Conservation (phyloP, 2,797 vertebrate species). For the Melopsittacus undulatus region DNA sequence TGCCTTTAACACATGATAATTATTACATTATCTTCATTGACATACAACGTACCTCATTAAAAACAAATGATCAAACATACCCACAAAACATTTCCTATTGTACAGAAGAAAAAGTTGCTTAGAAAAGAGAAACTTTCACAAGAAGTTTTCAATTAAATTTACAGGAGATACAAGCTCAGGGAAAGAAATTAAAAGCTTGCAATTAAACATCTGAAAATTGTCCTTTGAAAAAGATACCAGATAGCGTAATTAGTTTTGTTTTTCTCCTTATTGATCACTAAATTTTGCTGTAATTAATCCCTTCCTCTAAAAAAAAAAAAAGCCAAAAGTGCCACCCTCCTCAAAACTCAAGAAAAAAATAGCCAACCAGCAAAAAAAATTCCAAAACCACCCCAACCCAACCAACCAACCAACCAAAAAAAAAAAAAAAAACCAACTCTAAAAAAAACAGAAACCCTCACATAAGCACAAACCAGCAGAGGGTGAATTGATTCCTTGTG, state of each 20-base stretch:
- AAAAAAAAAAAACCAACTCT: not conserved
- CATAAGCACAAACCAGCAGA: not conserved
- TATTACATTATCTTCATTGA: not conserved
- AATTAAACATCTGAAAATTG: not conserved
- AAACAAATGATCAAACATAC: not conserved
- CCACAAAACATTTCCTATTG: not conserved
- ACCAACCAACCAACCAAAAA: not conserved
- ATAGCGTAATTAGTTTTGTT: not conserved
- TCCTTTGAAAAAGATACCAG: not conserved
- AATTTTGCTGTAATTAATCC: not conserved
- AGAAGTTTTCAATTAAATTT: not conserved
- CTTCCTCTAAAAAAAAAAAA: not conserved
- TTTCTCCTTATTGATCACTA: not conserved
- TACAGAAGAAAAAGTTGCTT: not conserved
- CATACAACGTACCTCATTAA: fast-evolving
- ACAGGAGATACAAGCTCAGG: not conserved
- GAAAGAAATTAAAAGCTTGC: not conserved
- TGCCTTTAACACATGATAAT: not conserved
- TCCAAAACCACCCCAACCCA: not conserved
- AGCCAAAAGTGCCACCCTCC: fast-evolving
- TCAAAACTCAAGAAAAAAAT: not conserved
- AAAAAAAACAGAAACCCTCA: not conserved
- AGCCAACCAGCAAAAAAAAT: not conserved
- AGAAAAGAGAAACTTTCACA: not conserved
- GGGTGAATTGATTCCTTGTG: not conserved